These are phyloP conservation scores for Podabrus alpinus DNA, from an alignment of 2,888 invertebrate genomes.

Conservation along the genomic window DNA sequence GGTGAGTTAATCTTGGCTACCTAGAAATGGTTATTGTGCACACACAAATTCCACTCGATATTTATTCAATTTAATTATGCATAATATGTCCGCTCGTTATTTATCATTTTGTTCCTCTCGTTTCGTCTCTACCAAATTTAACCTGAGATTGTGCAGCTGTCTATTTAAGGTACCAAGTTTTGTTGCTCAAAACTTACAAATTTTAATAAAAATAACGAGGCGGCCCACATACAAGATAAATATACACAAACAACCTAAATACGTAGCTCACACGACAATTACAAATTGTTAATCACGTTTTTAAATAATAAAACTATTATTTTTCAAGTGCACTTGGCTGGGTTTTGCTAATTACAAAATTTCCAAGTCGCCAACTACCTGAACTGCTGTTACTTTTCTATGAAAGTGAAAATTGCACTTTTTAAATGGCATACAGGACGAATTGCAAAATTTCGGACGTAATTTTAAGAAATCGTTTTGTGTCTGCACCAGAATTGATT, in stretches of 20 bases:
- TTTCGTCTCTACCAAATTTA: slow-evolving; percentile 8
- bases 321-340: background rate
- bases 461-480: background rate
- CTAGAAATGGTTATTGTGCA: slow-evolving; percentile 16
- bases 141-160: background rate
- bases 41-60: slow-evolving; percentile 21
- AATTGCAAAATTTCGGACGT: background rate
- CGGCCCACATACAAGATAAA: slow-evolving; percentile 47
- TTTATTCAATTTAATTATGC: slow-evolving; percentile 13
- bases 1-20: slow-evolving; percentile 62
- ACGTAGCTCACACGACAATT: slow-evolving; percentile 10
- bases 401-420: background rate
- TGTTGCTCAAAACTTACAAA: slow-evolving; percentile 25
- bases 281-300: background rate
- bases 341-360: background rate
- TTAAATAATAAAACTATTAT: background rate
- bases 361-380: background rate
- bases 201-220: slow-evolving; percentile 47
- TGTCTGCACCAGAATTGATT: background rate
- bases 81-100: background rate
- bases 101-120: background rate
- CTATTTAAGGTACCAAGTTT: slow-evolving; percentile 10
- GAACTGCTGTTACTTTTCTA: background rate
- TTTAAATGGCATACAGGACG: background rate
- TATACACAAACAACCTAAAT: slow-evolving; percentile 34